Conservation (phyloP, 2,113 vertebrate species). For the Pagrus major region DNA sequence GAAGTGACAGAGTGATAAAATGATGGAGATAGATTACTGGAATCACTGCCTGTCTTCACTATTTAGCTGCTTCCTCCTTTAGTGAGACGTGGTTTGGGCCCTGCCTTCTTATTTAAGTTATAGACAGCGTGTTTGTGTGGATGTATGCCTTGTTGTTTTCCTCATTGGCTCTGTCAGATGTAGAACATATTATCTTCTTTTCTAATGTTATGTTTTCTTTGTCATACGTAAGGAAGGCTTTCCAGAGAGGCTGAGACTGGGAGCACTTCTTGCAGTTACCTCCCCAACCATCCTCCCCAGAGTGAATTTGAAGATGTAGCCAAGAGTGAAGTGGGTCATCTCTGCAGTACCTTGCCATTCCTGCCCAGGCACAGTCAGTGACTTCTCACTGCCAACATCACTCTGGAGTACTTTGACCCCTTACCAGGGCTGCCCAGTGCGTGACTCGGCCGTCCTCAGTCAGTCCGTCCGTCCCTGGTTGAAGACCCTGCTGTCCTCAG, state of each 20-base stretch:
- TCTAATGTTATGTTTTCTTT: not conserved
- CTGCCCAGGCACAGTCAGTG: conserved; percentile 4
- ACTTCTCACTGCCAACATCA: not conserved
- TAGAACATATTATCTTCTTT: not conserved
- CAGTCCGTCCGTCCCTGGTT: conserved; percentile 42
- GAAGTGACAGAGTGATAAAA: conserved; percentile 12
- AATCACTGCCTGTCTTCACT: not conserved
- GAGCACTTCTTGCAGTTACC: not conserved
- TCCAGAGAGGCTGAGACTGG: conserved; percentile 9
- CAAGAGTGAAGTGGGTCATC: conserved; percentile 21
- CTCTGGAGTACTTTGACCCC: conserved; percentile 34
- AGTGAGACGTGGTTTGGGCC: not conserved
- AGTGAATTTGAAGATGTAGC: conserved; percentile 72
- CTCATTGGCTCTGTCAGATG: not conserved
- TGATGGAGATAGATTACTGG: not conserved
- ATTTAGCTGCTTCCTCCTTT: not conserved
- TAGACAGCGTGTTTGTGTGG: not conserved
- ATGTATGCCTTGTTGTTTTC: not conserved
- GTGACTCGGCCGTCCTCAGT: conserved; percentile 33
- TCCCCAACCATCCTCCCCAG: not conserved
- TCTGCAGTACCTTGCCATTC: conserved; percentile 1
- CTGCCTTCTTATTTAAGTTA: not conserved
- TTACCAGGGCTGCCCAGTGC: conserved; percentile 38
- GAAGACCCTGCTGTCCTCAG: conserved; percentile 11
- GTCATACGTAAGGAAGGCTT: not conserved